Evolutionary conservation across 1,140 invertebrate species (phyloP), one percentile per base, ranked within the genome.

Genomic region (Leptinotarsa texana): DNA sequence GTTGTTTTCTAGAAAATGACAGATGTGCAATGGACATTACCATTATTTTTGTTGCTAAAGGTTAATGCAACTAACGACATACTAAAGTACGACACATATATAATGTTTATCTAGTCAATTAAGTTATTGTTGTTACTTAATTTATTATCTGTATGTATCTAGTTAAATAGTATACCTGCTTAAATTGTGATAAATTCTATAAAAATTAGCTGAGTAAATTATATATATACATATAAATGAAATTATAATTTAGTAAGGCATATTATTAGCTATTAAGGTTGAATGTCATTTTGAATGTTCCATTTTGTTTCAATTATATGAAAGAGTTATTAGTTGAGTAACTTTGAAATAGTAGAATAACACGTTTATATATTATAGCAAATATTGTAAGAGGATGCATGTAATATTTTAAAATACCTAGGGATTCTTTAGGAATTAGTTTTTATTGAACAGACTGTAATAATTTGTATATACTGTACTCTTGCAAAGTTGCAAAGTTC

Each of bases 391-490:
- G 63, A 75, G 27, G 70, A 75, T 75, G 77, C 71, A 76, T 78
- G 68, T 74, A 78, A 76, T 69, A 78, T 74, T 78, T 74, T 72
- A 76, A 72, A 76, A 76, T 70, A 70, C 63, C 74, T 76, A 69
- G 74, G 63, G 72, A 69, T 76, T 73, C 61, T 33, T 78, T 75
- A 73, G 74, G 65, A 75, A 74, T 74, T 65, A 67, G 69, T 68
- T 74, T 71, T 15, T 57, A 78, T 72, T 78, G 63, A 77, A 74
- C 72, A 77, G 74, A 79, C 70, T 77, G 74, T 79, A 79, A 75
- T 74, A 74, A 79, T 75, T 79, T 79, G 78, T 80, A 79, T 74
- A 80, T 79, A 80, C 17, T 79, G 77, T 69, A 72, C 69, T 79
- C 79, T 77, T 76, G 75, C 63, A 78, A 78, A 76, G 75, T 77